Percentiles rank a stretch among this genome's conserved stretches.
Evolutionary conservation across 2,888 invertebrate species (phyloP).

Genomic region (Spilosoma lubricipeda): DNA sequence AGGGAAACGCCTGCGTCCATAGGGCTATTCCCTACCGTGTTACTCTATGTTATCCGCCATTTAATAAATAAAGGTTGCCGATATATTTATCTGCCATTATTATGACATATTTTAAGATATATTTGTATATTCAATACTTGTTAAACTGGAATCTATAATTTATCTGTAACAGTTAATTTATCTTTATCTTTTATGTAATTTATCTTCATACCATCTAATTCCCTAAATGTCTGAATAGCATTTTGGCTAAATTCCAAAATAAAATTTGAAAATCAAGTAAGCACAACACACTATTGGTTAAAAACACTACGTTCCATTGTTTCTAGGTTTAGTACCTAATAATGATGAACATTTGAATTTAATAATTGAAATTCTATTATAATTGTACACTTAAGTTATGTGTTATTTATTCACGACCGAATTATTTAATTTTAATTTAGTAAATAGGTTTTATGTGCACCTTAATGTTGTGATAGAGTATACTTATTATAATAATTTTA

Average conservation of each 20-base stretch:
- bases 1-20: too few relatives aligned
- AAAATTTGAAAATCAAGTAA: background rate
- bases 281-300: too few relatives aligned
- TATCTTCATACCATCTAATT: background rate
- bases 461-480: background rate
- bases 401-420: slow-evolving; percentile 12
- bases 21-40: too few relatives aligned
- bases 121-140: too few relatives aligned
- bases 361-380: background rate
- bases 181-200: too few relatives aligned
- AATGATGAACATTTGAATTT: slow-evolving; percentile 9
- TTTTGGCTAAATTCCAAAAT: background rate
- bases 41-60: too few relatives aligned
- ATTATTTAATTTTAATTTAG: slow-evolving; percentile 4
- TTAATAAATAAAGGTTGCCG: too few relatives aligned
- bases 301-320: slow-evolving; percentile 4
- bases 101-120: too few relatives aligned
- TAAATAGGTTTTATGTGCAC: slow-evolving; percentile 3
- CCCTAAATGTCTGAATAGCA: too few relatives aligned
- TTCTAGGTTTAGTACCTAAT: background rate
- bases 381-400: slow-evolving; percentile 2
- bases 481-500: background rate
- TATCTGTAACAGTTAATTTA: too few relatives aligned
- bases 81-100: too few relatives aligned
- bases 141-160: too few relatives aligned